Percentiles rank a stretch among this genome's conserved stretches.
phyloP scores from a whole-genome alignment of 2,797 vertebrate species.

The Parotocinclus haroldoi region DNA sequence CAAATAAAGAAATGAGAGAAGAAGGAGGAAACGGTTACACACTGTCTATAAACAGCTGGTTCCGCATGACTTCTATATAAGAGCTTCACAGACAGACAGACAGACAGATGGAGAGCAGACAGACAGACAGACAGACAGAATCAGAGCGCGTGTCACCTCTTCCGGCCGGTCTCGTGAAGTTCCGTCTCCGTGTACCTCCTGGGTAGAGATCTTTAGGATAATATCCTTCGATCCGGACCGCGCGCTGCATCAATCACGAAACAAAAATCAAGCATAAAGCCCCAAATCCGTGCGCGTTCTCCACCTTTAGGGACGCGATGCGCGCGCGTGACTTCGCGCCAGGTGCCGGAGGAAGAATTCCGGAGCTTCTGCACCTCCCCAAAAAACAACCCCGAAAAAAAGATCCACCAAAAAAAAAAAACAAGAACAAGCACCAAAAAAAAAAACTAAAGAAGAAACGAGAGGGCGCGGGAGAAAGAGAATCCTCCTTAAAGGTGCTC shows the following conservation, averaged over 20 bases:
- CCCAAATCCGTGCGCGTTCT: conserved; percentile 11
- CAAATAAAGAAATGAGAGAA: no score
- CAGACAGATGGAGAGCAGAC: neutral
- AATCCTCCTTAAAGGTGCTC: neutral
- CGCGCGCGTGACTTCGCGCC: conserved; percentile 1
- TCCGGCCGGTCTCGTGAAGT: conserved; percentile 7
- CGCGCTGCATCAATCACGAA: neutral
- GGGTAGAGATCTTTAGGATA: neutral
- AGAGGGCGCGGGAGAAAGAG: neutral
- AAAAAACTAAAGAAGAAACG: neutral
- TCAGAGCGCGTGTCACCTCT: conserved; percentile 8
- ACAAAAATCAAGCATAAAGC: neutral
- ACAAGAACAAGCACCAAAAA: neutral
- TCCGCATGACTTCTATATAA: no score
- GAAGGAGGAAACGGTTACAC: no score
- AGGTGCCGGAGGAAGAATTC: conserved; percentile 6
- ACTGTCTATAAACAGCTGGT: no score
- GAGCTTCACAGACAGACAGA: neutral
- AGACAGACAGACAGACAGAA: neutral
- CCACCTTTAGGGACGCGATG: conserved; percentile 3
- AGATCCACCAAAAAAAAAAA: neutral
- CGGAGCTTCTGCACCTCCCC: neutral
- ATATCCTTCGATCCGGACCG: conserved; percentile 1
- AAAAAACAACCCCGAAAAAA: no score
- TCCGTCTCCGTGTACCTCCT: neutral